These are phyloP conservation scores for Caretta caretta DNA, from an alignment of 2,113 vertebrate genomes.

Conservation along the genomic window DNA sequence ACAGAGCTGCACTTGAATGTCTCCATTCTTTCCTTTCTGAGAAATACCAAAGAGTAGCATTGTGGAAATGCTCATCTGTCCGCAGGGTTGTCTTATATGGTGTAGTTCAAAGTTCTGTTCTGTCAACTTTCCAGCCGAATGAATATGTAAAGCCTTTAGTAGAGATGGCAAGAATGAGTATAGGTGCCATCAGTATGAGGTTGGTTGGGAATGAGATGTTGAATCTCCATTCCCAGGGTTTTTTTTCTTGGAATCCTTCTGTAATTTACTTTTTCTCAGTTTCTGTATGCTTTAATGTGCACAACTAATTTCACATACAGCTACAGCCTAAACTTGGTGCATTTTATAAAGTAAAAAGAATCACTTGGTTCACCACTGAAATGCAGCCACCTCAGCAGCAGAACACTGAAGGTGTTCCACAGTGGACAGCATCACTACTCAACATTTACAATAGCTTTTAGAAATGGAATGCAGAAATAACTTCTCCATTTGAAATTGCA, in stretches of 20 bases:
- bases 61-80: neutral
- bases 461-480: neutral
- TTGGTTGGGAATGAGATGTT: neutral
- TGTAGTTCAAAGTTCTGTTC: neutral
- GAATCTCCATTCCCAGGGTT: neutral
- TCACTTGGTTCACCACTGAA: neutral
- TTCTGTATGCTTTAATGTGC: neutral
- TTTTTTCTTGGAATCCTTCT: neutral
- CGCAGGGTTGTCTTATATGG: neutral
- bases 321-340: neutral
- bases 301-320: neutral
- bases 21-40: neutral
- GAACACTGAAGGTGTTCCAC: neutral
- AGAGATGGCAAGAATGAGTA: neutral
- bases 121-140: neutral
- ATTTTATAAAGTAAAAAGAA: neutral
- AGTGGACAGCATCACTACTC: neutral
- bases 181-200: neutral
- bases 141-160: neutral
- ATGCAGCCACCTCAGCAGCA: neutral
- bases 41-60: neutral
- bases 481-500: neutral
- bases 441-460: neutral
- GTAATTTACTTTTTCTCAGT: neutral
- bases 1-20: neutral